Evolutionary conservation across 1,140 invertebrate genomes (phyloP).

Genomic region (Dysdera silvatica): DNA sequence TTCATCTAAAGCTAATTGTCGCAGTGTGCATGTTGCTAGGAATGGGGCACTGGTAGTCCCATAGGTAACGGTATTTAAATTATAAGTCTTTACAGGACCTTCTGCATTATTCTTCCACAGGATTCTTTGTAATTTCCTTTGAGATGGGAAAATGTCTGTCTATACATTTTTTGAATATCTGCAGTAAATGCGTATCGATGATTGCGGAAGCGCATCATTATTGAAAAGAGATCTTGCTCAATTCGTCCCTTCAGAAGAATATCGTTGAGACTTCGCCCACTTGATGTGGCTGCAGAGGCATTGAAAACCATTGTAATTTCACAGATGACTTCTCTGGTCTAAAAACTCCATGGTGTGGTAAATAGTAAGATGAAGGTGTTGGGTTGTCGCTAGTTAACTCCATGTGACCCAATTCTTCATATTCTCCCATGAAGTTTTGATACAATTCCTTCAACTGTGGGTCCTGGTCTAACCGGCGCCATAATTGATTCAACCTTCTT

Average conservation of each 20-base stretch:
- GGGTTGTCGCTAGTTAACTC: too few relatives aligned
- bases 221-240: slow-evolving; percentile 31
- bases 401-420: background rate
- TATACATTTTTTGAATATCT: slow-evolving; percentile 44
- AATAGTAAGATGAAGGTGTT: slow-evolving; percentile 30
- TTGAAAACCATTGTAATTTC: slow-evolving; percentile 3
- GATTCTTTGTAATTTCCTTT: too few relatives aligned
- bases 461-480: too few relatives aligned
- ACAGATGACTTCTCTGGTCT: slow-evolving; percentile 25
- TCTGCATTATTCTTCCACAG: too few relatives aligned
- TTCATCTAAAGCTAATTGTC: too few relatives aligned
- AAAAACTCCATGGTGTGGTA: slow-evolving; percentile 39
- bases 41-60: too few relatives aligned
- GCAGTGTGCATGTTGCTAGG: too few relatives aligned
- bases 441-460: too few relatives aligned
- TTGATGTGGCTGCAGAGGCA: background rate
- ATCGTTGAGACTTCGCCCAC: background rate
- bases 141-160: too few relatives aligned
- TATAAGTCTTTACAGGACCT: too few relatives aligned
- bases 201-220: slow-evolving; percentile 33
- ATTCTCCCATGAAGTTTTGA: background rate
- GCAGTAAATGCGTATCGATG: slow-evolving; percentile 35
- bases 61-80: too few relatives aligned
- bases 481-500: background rate
- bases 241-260: background rate